Percentiles rank a stretch among this genome's conserved stretches.
Conservation (phyloP, 2,888 invertebrate genomes). For the Axea sp. region DNA sequence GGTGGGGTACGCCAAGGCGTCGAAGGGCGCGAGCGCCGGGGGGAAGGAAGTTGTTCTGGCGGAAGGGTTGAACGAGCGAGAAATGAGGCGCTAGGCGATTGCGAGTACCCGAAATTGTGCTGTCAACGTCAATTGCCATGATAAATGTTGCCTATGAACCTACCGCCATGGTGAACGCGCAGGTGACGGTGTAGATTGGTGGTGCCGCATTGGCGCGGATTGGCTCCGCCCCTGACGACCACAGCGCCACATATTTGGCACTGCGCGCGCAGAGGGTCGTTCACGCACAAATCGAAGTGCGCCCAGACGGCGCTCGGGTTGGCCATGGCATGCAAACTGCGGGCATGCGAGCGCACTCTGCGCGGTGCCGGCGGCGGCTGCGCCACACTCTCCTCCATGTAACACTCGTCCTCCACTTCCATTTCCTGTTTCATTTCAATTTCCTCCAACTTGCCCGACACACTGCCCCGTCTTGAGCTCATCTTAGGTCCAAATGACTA, state of each 20-base stretch:
- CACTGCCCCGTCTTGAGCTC: constrained; percentile 34
- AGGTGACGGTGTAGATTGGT: constrained; percentile 78
- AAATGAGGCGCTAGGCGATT: no score
- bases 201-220: constrained; percentile 78
- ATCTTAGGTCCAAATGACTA: constrained; percentile 60
- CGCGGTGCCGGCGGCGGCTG: constrained; percentile 61
- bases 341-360: constrained; percentile 75
- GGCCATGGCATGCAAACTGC: constrained; percentile 77
- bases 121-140: constrained; percentile 70
- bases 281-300: constrained; percentile 76
- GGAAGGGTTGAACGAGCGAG: no score
- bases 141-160: constrained; percentile 77
- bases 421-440: constrained; percentile 75
- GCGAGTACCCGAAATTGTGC: no score
- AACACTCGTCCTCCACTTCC: constrained; percentile 74
- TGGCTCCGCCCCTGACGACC: constrained; percentile 77
- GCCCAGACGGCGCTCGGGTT: constrained; percentile 79
- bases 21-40: no score
- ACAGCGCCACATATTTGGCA: constrained; percentile 78
- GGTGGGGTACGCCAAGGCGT: no score
- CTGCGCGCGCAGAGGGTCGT: constrained; percentile 76
- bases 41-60: no score
- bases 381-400: constrained; percentile 68
- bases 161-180: constrained; percentile 77
- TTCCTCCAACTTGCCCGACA: constrained; percentile 57